Base-by-base conservation (phyloP, 1,140 invertebrate species). In the Saccostrea glomerata region DNA sequence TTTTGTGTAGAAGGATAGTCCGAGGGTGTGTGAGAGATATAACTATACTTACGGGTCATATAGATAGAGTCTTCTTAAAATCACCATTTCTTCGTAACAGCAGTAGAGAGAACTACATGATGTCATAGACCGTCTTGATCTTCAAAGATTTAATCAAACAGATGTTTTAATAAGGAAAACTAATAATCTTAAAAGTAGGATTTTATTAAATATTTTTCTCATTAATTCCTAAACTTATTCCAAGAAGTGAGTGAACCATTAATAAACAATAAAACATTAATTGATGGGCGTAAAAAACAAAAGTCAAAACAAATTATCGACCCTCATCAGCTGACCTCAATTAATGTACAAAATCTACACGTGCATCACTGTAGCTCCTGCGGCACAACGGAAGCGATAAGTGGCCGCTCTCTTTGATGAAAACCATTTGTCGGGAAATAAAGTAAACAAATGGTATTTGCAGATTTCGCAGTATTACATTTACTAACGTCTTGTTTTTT, bases 351-450 rank as follows among this genome's bases (percentile, higher is more conserved):
- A 9, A 36, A 47, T 9, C 47, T 30, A 77, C 70, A 13, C 30
- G 25, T 63, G 58, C n/a, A 63, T 13, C 25, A 6, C 70, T 13
- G 30, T 30, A 77, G 58, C 30, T 11, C 25, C 25, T 25, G 25
- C 25, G 23, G 70, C 70, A 77, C 2, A 77, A 77, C 70, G 70
- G 70, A 77, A 77, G 25, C 70, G 70, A 77, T 77, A 77, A 77
- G 70, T 25, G 23, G 13, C 70, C 30, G 25, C 70, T 36, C 36
- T 36, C 70, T 77, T 77, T 30, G 25, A 77, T 77, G 30, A 30
- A 77, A 12, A 36, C 70, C 70, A 30, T 77, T 77, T 77, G 70
- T 77, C 15, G 70, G 12, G 70, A 30, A 36, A 17, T 30, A 36
- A 77, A 36, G 70, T 77, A 77, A 77, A 77, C 70, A 77, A 13